Base-by-base conservation (phyloP, 1,140 invertebrate species). In the Lucilia sericata region DNA sequence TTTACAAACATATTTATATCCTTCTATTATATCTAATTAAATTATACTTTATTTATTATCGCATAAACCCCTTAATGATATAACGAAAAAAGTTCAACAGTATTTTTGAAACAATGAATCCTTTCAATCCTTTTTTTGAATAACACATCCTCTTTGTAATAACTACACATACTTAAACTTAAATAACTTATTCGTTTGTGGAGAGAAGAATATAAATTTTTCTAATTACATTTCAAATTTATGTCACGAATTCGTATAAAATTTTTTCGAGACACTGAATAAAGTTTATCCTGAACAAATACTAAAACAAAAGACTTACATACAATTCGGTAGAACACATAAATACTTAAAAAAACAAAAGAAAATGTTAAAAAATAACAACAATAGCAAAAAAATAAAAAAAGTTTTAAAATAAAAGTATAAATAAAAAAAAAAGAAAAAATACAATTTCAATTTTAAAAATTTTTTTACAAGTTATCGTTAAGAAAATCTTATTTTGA, bases 201-300 rank as follows among this genome's bases (percentile, higher is more conserved):
- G 0, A 42, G 10, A 42, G 10, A 55, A 17, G 19, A 25, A 25
- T 70, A 9, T 70, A n/a, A 21, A 70, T 70, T 78, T 65, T 74
- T 80, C 76, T 85, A 85, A 85, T 85, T 85, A 80, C 84, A 85
- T 85, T 83, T 36, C 74, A 83, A 85, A 85, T 85, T 85, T 85
- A 83, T 85, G 84, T 85, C 84, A 85, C 84, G 84, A 85, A 81
- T 83, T 83, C 51, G 74, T 25, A 17, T 4, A 30, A 83, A 83
- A 74, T 42, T 51, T 82, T 82, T 70, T 47, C 47, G 36, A 78
- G 36, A 78, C 75, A 19, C 25, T 78, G 30, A 47, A 78, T 78
- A 78, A 75, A 78, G 17, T 78, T 78, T 78, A 36, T 36, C 36
- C 75, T 78, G 21, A 10, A n/a, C 65, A 17, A 70, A 70, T n/a